These are phyloP conservation scores for Crenuchus spilurus DNA, from an alignment of 2,797 vertebrate species.

Conservation along the genomic window DNA sequence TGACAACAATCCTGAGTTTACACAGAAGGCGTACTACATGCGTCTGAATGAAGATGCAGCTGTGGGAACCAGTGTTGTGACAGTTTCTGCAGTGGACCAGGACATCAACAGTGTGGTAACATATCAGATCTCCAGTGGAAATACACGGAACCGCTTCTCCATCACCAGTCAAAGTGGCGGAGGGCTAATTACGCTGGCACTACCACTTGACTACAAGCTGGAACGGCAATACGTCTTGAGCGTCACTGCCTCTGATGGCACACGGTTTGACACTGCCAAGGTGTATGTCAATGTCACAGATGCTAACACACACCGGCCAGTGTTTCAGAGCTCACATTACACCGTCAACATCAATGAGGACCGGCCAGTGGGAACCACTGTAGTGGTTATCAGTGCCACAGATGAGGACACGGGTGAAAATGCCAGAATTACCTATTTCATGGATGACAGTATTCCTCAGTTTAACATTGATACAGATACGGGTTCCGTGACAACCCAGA, in stretches of 20 bases:
- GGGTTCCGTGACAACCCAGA: constrained; percentile 91
- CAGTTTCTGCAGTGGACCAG: constrained; percentile 89
- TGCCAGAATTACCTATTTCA: constrained; percentile 91
- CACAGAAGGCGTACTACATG: constrained; percentile 85
- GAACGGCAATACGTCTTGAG: constrained; percentile 91
- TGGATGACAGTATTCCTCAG: constrained; percentile 98
- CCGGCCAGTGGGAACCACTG: constrained; percentile 84
- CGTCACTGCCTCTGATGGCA: constrained; percentile 89
- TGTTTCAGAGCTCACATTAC: constrained; percentile 98
- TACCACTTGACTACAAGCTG: constrained; percentile 95
- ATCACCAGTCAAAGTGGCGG: constrained; percentile 95
- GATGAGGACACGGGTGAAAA: constrained; percentile 96
- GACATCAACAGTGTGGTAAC: constrained; percentile 94
- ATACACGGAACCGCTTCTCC: constrained; percentile 95
- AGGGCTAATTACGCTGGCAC: constrained; percentile 87
- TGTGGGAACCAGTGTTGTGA: constrained; percentile 92
- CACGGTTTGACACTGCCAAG: constrained; percentile 84
- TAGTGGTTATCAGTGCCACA: constrained; percentile 93
- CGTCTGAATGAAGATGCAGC: constrained; percentile 93
- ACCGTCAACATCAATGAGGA: constrained; percentile 93
- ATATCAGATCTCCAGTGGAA: constrained; percentile 95
- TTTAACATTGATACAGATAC: constrained; percentile 88
- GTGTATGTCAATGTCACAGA: constrained; percentile 93
- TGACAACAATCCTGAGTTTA: constrained; percentile 95
- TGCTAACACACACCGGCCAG: constrained; percentile 93